Conservation (phyloP, 2,888 invertebrate species). For the Agriopis leucophaearia region DNA sequence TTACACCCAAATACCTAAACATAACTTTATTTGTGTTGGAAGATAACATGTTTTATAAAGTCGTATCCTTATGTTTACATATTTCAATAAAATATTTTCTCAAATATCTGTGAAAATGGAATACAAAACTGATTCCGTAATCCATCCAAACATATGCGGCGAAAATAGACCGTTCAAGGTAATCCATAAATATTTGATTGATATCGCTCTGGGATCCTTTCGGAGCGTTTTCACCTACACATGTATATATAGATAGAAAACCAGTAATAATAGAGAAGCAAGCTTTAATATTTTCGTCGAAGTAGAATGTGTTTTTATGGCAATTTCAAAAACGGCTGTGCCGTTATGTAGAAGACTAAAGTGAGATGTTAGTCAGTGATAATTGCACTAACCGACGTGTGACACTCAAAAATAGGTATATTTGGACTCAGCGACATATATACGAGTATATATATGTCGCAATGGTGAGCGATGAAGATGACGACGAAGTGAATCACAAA, state of each 20-base stretch:
- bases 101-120: constrained; percentile 20
- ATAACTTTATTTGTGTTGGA: background rate
- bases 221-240: constrained; percentile 25
- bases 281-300: too few species aligned
- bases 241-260: background rate
- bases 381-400: too few species aligned
- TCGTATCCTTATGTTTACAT: background rate
- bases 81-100: constrained; percentile 18
- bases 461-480: too few species aligned
- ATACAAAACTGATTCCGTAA: constrained; percentile 21
- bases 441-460: too few species aligned
- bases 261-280: background rate
- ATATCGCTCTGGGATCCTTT: constrained; percentile 33
- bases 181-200: constrained; percentile 44
- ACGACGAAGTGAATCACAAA: too few species aligned
- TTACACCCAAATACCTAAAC: background rate
- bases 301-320: too few species aligned
- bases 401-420: too few species aligned
- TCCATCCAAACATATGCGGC: constrained; percentile 32
- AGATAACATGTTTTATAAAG: background rate
- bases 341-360: too few species aligned
- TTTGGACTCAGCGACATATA: too few species aligned
- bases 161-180: constrained; percentile 39
- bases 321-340: too few species aligned
- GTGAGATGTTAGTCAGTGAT: too few species aligned